These are phyloP conservation scores for Latrodectus geometricus DNA, from an alignment of 1,140 invertebrate genomes.

Conservation along the genomic window DNA sequence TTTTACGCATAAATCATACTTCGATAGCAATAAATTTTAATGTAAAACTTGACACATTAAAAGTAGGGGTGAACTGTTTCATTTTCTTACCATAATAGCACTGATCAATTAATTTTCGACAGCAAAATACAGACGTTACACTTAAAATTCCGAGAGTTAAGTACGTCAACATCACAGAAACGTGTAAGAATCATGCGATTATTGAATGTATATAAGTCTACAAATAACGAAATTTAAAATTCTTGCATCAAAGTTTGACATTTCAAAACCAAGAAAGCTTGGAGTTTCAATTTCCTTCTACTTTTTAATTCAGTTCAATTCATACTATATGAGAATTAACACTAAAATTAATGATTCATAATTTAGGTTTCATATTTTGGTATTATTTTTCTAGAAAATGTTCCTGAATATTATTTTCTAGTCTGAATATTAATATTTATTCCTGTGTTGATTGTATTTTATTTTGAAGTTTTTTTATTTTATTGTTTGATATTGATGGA, in stretches of 20 bases:
- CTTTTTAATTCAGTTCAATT: constrained; percentile 3
- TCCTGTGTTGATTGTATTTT: no score
- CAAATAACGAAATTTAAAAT: not conserved
- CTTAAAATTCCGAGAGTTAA: constrained; percentile 12
- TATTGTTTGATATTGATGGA: no score
- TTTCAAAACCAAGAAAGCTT: not conserved
- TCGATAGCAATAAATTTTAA: no score
- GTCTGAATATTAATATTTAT: no score
- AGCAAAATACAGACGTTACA: constrained; percentile 23
- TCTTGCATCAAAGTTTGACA: not conserved
- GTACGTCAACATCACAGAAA: constrained; percentile 31
- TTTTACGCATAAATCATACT: no score
- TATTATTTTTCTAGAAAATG: no score
- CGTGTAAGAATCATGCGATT: not conserved
- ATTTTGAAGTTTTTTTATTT: no score
- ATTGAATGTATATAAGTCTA: not conserved
- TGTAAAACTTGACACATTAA: no score
- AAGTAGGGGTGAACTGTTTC: not conserved
- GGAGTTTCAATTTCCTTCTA: not conserved
- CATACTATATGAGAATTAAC: not conserved
- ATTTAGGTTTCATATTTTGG: no score
- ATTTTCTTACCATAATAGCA: constrained; percentile 33
- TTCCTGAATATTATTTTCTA: no score
- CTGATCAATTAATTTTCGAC: constrained; percentile 10
- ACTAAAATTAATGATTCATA: no score